phyloP scores from a whole-genome alignment of 2,888 invertebrate species.

The Orgyia antiqua region DNA sequence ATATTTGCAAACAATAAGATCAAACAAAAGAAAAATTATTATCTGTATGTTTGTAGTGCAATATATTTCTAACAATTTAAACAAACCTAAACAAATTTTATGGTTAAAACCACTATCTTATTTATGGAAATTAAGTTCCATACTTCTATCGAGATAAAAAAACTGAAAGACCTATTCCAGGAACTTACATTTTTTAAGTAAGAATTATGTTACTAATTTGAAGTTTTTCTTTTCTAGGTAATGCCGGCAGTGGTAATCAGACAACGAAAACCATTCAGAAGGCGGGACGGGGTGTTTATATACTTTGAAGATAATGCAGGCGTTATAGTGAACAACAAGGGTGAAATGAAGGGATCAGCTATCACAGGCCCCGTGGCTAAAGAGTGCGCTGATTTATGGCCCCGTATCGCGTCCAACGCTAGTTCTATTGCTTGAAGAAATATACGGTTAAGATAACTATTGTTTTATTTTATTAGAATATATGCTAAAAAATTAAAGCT shows the following conservation, averaged over 20 bases:
- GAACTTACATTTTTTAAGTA: no score
- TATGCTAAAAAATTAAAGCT: no score
- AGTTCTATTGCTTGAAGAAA: conserved; percentile 93
- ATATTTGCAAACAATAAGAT: no score
- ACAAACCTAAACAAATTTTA: no score
- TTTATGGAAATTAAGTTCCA: no score
- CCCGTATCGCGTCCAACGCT: conserved; percentile 95
- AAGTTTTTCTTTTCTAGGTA: conserved; percentile 76
- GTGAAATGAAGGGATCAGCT: conserved; percentile 99
- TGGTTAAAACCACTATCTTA: no score
- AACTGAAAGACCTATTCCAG: no score
- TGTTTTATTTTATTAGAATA: conserved; percentile 41
- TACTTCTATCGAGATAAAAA: no score
- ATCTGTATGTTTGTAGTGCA: no score
- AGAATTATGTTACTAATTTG: no score
- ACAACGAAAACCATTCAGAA: conserved; percentile 98
- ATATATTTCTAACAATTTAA: no score
- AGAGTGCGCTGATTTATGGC: conserved; percentile 99
- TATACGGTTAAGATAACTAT: conserved; percentile 34
- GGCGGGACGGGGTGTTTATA: conserved; percentile 99
- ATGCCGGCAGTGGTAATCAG: conserved; percentile 99
- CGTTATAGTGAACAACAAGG: conserved; percentile 99
- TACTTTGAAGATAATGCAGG: conserved; percentile 99
- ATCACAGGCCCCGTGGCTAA: conserved; percentile 99
- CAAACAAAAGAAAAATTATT: no score